These are phyloP conservation scores for Mesorhabditis belari DNA, from an alignment of 2,888 invertebrate genomes.

Conservation along the genomic window DNA sequence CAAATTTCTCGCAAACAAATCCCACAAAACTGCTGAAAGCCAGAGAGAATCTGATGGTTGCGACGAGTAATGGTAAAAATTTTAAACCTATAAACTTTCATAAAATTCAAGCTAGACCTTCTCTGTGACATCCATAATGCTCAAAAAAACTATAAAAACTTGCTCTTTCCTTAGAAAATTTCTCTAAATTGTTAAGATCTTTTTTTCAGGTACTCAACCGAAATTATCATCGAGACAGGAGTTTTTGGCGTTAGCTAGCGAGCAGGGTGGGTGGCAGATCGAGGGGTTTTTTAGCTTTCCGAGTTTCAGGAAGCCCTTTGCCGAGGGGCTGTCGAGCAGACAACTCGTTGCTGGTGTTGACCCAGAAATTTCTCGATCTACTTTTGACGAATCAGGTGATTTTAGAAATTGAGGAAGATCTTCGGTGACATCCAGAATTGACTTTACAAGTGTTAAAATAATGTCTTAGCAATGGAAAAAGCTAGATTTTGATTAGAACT, in stretches of 20 bases:
- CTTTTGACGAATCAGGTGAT: constrained; percentile 12
- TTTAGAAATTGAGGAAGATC: neutral
- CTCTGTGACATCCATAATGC: too few species aligned
- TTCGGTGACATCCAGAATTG: neutral
- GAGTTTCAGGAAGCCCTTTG: neutral
- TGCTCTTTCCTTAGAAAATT: too few species aligned
- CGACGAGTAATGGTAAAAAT: too few species aligned
- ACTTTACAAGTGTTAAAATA: neutral
- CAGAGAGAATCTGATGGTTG: too few species aligned
- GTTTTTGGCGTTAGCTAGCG: neutral
- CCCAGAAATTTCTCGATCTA: neutral
- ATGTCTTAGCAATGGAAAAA: too few species aligned
- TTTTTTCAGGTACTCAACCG: neutral
- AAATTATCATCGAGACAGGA: too few species aligned
- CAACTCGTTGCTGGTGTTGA: neutral
- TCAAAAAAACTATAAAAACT: too few species aligned
- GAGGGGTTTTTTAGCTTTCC: neutral
- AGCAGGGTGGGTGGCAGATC: neutral
- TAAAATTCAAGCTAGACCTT: too few species aligned
- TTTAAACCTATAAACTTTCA: too few species aligned
- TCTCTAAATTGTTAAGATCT: neutral
- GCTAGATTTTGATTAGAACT: too few species aligned
- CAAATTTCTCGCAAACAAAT: too few species aligned
- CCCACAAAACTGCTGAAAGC: too few species aligned
- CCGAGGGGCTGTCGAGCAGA: neutral